These are phyloP conservation scores for Brachionus manjavacas DNA, from an alignment of 1,140 invertebrate species.

Conservation along the genomic window DNA sequence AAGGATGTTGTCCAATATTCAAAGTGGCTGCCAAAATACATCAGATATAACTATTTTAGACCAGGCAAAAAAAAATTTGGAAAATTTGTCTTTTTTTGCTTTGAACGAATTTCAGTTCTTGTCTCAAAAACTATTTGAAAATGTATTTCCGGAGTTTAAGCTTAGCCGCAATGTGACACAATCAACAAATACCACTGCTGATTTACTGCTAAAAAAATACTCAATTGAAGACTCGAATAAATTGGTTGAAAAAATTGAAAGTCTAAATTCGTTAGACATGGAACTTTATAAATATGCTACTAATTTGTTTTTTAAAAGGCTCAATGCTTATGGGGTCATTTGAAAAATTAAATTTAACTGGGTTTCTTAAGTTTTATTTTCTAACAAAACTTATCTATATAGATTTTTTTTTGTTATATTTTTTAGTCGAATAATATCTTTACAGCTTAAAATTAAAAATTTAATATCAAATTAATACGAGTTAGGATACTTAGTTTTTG, in stretches of 20 bases:
- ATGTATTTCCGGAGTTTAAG: not conserved
- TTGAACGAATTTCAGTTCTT: conserved; percentile 89
- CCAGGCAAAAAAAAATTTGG: conserved; percentile 88
- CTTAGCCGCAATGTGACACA: not conserved
- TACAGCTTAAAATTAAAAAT: too few relatives aligned
- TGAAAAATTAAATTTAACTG: not conserved
- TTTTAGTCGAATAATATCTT: too few relatives aligned
- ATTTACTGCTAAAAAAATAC: not conserved
- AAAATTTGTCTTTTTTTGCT: conserved; percentile 91
- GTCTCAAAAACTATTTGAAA: conserved; percentile 44
- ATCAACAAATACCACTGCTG: not conserved
- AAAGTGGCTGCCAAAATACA: conserved; percentile 48
- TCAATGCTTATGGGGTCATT: conserved; percentile 58
- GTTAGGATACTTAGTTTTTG: too few relatives aligned
- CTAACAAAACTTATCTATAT: not conserved
- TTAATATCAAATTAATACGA: too few relatives aligned
- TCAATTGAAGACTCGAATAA: conserved; percentile 65
- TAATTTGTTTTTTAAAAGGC: conserved; percentile 76
- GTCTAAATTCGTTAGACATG: conserved; percentile 80
- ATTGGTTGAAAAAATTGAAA: conserved; percentile 70
- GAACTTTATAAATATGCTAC: conserved; percentile 89
- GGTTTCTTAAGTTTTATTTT: not conserved
- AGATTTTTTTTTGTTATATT: too few relatives aligned
- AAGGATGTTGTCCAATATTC: conserved; percentile 75
- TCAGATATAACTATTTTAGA: conserved; percentile 76